Evolutionary conservation across 2,113 vertebrate genomes (phyloP), one percentile per base, ranked within the genome.

Genomic region (Puntigrus tetrazona): DNA sequence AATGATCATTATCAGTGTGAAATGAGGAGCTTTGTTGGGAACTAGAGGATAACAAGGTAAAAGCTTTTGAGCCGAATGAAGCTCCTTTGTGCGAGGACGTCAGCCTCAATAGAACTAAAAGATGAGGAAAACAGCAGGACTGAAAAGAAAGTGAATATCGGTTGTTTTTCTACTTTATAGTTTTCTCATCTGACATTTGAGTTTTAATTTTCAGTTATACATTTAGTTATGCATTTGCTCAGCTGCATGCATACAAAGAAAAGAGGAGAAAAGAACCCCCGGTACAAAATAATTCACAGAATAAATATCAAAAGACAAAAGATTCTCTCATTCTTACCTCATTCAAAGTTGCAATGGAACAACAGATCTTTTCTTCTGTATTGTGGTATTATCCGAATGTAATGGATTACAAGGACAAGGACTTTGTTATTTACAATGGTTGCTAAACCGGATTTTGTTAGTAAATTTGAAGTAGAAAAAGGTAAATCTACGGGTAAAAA

Each of bases 21-120:
- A 63, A 79, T 43, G 14, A 79, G 14, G 36, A 43, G 57, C 57
- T 79, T 79, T 55, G 18, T 13, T 34, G 47, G 50, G 29, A 34
- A 76, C 47, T 63, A 25, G 36, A 79, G 9, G 52, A 63, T 43
- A 63, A 79, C 55, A 63, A 79, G 77, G 38, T 79, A 45, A 63
- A 79, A 20, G 55, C n/a, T 79, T 79, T 63, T 61, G 22, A 78
- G 22, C 75, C 38, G 52, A 78, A 52, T 34, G 45, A 38, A 59
- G 31, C 50, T 57, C 31, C n/a, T 78, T 78, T 59, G 52, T 78
- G 22, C 45, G n/a, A 29, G 36, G 22, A 43, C 7, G 25, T 77
- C 50, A 41, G 25, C 34, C n/a, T 79, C 36, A 79, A 27, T 61
- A 63, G 13, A 79, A 36, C 77, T 27, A 25, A 41, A 72, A 10